Evolutionary conservation across 2,113 vertebrate species (phyloP).

Genomic region (Calyptomena viridis): DNA sequence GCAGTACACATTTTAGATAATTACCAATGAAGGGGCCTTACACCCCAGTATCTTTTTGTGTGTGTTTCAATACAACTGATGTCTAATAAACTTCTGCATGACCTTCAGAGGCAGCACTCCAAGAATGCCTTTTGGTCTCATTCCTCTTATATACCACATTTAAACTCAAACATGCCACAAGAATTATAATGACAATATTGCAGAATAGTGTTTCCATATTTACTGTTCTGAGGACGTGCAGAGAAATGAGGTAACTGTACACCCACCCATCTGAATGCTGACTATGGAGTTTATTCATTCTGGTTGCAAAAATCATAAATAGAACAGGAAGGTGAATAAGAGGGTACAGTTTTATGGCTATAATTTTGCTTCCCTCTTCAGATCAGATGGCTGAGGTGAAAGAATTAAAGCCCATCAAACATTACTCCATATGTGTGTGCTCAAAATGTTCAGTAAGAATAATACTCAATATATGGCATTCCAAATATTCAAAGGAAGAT

Average conservation of each 20-base stretch:
- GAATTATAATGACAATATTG: background rate
- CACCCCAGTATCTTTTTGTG: background rate
- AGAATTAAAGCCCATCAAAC: conserved; percentile 35
- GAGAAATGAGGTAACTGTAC: conserved; percentile 19
- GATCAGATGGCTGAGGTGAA: conserved; percentile 30
- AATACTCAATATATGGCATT: background rate
- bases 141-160: background rate
- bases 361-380: conserved; percentile 52
- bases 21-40: background rate
- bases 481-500: background rate
- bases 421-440: background rate
- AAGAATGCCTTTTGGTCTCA: background rate
- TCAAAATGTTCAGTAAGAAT: background rate
- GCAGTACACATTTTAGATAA: background rate
- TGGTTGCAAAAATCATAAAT: conserved; percentile 57
- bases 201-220: background rate
- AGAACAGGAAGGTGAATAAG: conserved; percentile 66
- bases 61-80: background rate
- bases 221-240: background rate
- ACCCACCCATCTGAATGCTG: conserved; percentile 26
- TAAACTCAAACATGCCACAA: background rate
- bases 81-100: background rate
- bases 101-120: background rate
- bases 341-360: conserved; percentile 37
- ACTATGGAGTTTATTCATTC: conserved; percentile 34